These are phyloP conservation scores for Alfaro cultratus DNA, from an alignment of 2,797 vertebrate species.

Conservation along the genomic window DNA sequence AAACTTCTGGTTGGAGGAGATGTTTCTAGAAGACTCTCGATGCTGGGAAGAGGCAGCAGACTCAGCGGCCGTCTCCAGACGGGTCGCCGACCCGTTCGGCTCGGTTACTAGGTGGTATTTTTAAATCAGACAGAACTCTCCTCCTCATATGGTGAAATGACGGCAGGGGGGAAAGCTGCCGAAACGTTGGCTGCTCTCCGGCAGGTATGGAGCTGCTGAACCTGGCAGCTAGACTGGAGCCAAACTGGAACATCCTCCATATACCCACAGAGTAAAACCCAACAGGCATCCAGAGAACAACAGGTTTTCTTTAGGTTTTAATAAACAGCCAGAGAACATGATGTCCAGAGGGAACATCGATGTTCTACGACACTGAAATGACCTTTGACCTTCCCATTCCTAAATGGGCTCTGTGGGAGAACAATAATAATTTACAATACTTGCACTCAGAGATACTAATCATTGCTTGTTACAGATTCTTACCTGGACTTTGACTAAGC, in stretches of 20 bases:
- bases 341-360: not conserved
- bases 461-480: not conserved
- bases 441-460: not conserved
- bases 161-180: slow-evolving; percentile 38
- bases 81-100: slow-evolving; percentile 8
- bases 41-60: slow-evolving; percentile 19
- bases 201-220: not conserved
- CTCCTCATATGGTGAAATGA: slow-evolving; percentile 78
- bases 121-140: slow-evolving; percentile 66
- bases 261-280: no score
- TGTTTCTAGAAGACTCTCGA: not conserved
- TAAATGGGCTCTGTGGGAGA: not conserved
- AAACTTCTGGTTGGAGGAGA: rapidly evolving
- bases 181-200: slow-evolving; percentile 40
- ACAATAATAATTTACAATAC: not conserved
- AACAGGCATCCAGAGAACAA: not conserved
- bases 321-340: not conserved
- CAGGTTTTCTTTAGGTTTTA: not conserved
- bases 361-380: not conserved
- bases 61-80: slow-evolving; percentile 9
- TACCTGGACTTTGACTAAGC: not conserved
- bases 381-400: not conserved
- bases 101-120: slow-evolving; percentile 77
- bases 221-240: not conserved
- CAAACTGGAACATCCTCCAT: no score